phyloP scores from a whole-genome alignment of 2,888 invertebrate species.

The Tetranychus truncatus region DNA sequence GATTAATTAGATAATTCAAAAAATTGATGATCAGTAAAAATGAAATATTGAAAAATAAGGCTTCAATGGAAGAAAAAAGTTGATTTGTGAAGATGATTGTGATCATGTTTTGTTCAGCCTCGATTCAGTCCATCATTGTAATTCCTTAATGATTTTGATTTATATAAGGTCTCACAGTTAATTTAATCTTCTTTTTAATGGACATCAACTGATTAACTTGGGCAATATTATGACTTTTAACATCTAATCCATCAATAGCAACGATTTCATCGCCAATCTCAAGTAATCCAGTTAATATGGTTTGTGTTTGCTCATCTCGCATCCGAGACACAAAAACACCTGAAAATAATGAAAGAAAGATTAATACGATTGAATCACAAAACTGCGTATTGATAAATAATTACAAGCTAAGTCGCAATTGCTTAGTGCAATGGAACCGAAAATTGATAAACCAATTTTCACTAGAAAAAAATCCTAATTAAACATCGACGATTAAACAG shows the following conservation, averaged over 20 bases:
- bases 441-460: too few relatives aligned
- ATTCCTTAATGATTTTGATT: conserved; percentile 5
- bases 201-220: conserved; percentile 31
- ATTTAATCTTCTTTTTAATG: conserved; percentile 28
- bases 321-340: conserved; percentile 32
- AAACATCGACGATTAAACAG: background rate
- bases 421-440: too few relatives aligned
- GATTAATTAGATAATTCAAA: too few relatives aligned
- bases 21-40: too few relatives aligned
- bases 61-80: too few relatives aligned
- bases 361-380: background rate
- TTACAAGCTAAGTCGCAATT: too few relatives aligned
- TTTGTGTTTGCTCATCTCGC: conserved; percentile 29
- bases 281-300: conserved; percentile 31
- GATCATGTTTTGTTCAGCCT: too few relatives aligned
- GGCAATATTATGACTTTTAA: conserved; percentile 29
- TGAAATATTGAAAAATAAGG: too few relatives aligned
- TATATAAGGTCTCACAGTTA: conserved; percentile 27
- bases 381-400: too few relatives aligned
- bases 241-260: conserved; percentile 30
- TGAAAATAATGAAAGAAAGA: conserved; percentile 21
- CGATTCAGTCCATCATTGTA: background rate
- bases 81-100: too few relatives aligned
- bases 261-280: conserved; percentile 33
- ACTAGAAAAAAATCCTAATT: too few relatives aligned